Conservation (phyloP, 1,140 invertebrate species). For the Cyphomyrmex costatus region DNA sequence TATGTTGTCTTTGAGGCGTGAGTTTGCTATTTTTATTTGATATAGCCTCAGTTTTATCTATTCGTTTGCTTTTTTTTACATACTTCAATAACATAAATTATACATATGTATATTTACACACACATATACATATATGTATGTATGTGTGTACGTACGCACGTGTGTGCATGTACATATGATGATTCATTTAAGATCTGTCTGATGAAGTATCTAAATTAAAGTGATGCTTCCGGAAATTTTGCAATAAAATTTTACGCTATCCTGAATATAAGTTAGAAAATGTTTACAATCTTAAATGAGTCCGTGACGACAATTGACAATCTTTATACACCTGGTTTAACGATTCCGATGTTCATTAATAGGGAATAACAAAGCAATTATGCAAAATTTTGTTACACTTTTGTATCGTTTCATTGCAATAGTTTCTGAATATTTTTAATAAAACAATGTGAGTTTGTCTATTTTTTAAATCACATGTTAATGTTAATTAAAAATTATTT, state of each 20-base stretch:
- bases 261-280: neutral
- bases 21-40: slow-evolving; percentile 12
- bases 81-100: no score
- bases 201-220: neutral
- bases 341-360: slow-evolving; percentile 13
- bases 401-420: neutral
- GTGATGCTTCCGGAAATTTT: neutral
- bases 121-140: neutral
- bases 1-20: slow-evolving; percentile 9
- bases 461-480: neutral
- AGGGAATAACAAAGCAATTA: slow-evolving; percentile 5
- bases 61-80: neutral
- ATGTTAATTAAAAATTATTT: slow-evolving; percentile 26
- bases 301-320: neutral
- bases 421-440: neutral
- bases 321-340: neutral
- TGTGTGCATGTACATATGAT: neutral
- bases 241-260: neutral
- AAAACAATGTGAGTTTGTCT: neutral
- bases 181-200: neutral
- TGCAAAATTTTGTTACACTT: neutral
- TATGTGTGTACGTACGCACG: neutral
- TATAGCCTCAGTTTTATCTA: slow-evolving; percentile 14
- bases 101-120: no score
- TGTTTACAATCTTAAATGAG: neutral